These are phyloP conservation scores for Anser cygnoides DNA, from an alignment of 2,113 vertebrate species.

Conservation along the genomic window DNA sequence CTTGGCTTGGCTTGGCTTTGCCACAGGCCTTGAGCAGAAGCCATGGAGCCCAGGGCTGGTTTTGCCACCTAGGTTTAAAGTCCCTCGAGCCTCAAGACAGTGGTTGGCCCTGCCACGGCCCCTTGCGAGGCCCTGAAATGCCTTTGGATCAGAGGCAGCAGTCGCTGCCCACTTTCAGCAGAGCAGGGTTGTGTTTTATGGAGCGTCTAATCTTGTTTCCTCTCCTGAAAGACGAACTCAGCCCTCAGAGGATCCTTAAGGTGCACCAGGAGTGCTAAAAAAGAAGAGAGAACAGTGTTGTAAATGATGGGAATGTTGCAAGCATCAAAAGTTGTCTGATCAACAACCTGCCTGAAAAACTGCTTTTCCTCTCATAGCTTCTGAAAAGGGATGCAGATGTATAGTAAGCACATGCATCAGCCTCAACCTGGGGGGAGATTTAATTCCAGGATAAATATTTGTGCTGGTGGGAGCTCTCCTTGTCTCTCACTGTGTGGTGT, in stretches of 20 bases:
- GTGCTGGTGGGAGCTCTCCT: neutral
- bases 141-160: neutral
- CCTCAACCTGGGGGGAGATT: neutral
- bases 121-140: neutral
- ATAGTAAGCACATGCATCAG: neutral
- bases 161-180: fast-evolving
- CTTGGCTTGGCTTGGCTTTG: neutral
- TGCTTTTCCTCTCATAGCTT: neutral
- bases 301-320: neutral
- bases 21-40: neutral
- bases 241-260: neutral
- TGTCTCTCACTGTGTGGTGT: neutral
- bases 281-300: neutral
- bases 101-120: fast-evolving
- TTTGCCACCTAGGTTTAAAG: neutral
- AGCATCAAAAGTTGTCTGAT: neutral
- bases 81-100: neutral
- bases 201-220: constrained; percentile 33
- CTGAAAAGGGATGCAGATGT: neutral
- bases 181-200: neutral
- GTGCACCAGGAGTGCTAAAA: neutral
- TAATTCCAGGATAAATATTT: neutral
- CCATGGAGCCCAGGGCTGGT: neutral
- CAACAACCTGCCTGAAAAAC: neutral
- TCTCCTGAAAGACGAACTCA: constrained; percentile 12